phyloP scores from a whole-genome alignment of 2,888 invertebrate species.

The Maniola hyperantus region DNA sequence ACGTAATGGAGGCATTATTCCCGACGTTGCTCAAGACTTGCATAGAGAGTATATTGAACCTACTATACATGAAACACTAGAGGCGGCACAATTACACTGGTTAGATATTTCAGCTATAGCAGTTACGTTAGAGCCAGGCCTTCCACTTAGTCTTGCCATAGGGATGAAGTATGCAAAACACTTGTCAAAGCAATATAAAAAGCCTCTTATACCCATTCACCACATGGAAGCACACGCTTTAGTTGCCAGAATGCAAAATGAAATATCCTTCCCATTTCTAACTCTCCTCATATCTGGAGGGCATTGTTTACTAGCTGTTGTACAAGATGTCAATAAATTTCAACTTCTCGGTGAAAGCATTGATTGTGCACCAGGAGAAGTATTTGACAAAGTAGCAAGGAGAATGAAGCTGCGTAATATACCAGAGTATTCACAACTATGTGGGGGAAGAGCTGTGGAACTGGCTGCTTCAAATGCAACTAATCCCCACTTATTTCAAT shows the following conservation, averaged over 20 bases:
- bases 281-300: slow-evolving; percentile 96
- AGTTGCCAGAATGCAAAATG: slow-evolving; percentile 89
- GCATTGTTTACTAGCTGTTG: slow-evolving; percentile 92
- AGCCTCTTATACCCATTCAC: slow-evolving; percentile 97
- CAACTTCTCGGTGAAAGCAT: slow-evolving; percentile 89
- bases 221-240: slow-evolving; percentile 99
- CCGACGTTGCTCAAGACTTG: slow-evolving; percentile 92
- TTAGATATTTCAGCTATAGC: slow-evolving; percentile 93
- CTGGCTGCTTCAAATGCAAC: slow-evolving; percentile 87
- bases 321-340: slow-evolving; percentile 88
- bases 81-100: slow-evolving; percentile 82
- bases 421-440: slow-evolving; percentile 87
- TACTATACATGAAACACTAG: slow-evolving; percentile 87
- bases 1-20: slow-evolving; percentile 93
- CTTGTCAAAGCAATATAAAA: slow-evolving; percentile 85
- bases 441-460: slow-evolving; percentile 95
- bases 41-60: slow-evolving; percentile 90
- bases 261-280: slow-evolving; percentile 93
- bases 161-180: slow-evolving; percentile 93
- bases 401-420: slow-evolving; percentile 91
- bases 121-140: slow-evolving; percentile 93
- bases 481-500: slow-evolving; percentile 85
- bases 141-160: slow-evolving; percentile 89
- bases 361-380: slow-evolving; percentile 96
- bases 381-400: slow-evolving; percentile 95